Evolutionary conservation across 2,113 vertebrate genomes (phyloP).

Genomic region (Dipodomys stephensi): DNA sequence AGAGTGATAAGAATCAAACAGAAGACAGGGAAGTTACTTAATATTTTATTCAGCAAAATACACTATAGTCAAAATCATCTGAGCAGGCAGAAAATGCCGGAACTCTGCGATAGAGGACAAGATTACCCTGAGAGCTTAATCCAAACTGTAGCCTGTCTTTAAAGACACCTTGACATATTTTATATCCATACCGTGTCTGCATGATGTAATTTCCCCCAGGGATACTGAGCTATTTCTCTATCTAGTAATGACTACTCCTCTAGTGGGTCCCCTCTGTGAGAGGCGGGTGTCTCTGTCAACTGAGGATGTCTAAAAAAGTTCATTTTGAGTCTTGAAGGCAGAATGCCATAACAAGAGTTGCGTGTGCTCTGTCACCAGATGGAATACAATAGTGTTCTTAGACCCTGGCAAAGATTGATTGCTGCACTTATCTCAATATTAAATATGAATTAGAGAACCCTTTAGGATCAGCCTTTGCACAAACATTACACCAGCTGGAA

Average conservation of each 20-base stretch:
- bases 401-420: conserved; percentile 71
- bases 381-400: conserved; percentile 63
- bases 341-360: conserved; percentile 70
- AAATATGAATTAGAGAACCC: conserved; percentile 71
- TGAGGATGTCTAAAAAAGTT: conserved; percentile 57
- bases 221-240: conserved; percentile 32
- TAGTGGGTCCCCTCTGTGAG: not conserved
- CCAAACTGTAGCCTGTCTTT: not conserved
- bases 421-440: conserved; percentile 76
- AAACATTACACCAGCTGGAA: conserved; percentile 71
- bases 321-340: conserved; percentile 64
- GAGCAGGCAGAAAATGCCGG: not conserved
- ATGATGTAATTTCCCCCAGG: conserved; percentile 14
- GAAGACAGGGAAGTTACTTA: not conserved
- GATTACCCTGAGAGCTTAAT: not conserved
- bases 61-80: not conserved
- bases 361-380: not conserved
- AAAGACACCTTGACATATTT: not conserved
- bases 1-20: conserved; percentile 50
- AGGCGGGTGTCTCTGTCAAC: conserved; percentile 53
- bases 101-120: not conserved
- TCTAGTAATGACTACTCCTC: not conserved
- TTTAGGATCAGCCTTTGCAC: conserved; percentile 49
- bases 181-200: not conserved
- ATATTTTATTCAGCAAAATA: conserved; percentile 51